phyloP scores from a whole-genome alignment of 1,140 invertebrate species.

The Homalodisca vitripennis region DNA sequence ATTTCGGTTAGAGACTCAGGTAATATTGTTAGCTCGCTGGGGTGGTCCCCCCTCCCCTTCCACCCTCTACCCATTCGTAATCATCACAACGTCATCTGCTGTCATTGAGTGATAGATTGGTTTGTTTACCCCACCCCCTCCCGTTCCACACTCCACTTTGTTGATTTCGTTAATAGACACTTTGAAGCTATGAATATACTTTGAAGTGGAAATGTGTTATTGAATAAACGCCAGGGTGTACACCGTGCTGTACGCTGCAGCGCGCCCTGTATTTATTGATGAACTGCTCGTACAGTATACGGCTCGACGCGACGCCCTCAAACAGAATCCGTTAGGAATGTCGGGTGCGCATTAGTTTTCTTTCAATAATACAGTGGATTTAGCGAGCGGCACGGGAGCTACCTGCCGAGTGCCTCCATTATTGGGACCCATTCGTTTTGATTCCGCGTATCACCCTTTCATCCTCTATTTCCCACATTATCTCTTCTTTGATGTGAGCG shows the following conservation, averaged over 20 bases:
- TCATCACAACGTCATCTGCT: slow-evolving; percentile 27
- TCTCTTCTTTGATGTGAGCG: too few species aligned
- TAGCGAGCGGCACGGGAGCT: neutral
- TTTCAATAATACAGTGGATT: neutral
- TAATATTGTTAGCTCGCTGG: neutral
- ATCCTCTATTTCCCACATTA: slow-evolving; percentile 6
- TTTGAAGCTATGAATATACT: slow-evolving; percentile 3
- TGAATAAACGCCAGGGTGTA: neutral
- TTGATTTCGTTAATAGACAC: slow-evolving; percentile 17
- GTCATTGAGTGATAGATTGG: slow-evolving; percentile 28
- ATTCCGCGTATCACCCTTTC: neutral
- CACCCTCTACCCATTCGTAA: slow-evolving; percentile 7
- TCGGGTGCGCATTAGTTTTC: slow-evolving; percentile 12
- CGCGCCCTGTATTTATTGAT: neutral
- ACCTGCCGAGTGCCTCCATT: neutral
- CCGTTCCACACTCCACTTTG: neutral
- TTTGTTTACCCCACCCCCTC: slow-evolving; percentile 7
- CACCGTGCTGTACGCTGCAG: neutral
- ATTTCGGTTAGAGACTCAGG: slow-evolving; percentile 7
- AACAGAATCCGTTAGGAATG: slow-evolving; percentile 25
- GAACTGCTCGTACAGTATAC: neutral
- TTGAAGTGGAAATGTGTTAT: neutral
- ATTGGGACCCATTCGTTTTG: slow-evolving; percentile 11
- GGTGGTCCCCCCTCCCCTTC: neutral
- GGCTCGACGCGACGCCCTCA: neutral